Conservation (phyloP, 2,797 vertebrate species). For the Carcharodon carcharias region DNA sequence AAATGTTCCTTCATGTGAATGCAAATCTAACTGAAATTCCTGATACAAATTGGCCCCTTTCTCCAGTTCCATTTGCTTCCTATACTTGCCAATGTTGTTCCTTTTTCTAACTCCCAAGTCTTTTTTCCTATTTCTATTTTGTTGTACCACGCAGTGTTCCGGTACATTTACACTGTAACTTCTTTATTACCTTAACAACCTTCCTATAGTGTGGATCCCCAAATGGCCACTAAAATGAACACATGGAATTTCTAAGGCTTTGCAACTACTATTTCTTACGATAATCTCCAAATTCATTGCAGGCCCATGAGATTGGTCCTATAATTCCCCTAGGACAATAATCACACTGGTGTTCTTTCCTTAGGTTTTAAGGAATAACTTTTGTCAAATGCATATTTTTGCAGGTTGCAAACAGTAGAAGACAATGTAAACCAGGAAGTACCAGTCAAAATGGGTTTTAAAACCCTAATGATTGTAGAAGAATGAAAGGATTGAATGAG, state of each 20-base stretch:
- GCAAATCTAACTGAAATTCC: not conserved
- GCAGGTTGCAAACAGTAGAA: not conserved
- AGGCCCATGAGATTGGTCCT: not conserved
- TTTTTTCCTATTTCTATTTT: not conserved
- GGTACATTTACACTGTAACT: not conserved
- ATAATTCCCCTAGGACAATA: not conserved
- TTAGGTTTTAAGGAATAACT: not conserved
- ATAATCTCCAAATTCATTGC: not conserved
- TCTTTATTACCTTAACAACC: not conserved
- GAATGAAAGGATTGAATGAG: not conserved
- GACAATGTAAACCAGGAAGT: not conserved
- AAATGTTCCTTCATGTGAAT: not conserved
- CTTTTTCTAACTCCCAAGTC: not conserved
- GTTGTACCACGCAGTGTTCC: not conserved
- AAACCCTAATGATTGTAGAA: not conserved
- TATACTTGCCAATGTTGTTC: not conserved
- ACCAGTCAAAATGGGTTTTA: not conserved
- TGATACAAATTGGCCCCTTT: not conserved
- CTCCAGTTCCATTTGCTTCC: not conserved
- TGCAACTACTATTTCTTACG: not conserved
- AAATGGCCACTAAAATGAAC: not conserved
- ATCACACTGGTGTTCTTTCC: not conserved
- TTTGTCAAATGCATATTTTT: not conserved
- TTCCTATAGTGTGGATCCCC: not conserved
- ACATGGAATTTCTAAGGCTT: not conserved